Evolutionary conservation across 2,888 invertebrate species (phyloP).

Genomic region (Epistrophe eligans): DNA sequence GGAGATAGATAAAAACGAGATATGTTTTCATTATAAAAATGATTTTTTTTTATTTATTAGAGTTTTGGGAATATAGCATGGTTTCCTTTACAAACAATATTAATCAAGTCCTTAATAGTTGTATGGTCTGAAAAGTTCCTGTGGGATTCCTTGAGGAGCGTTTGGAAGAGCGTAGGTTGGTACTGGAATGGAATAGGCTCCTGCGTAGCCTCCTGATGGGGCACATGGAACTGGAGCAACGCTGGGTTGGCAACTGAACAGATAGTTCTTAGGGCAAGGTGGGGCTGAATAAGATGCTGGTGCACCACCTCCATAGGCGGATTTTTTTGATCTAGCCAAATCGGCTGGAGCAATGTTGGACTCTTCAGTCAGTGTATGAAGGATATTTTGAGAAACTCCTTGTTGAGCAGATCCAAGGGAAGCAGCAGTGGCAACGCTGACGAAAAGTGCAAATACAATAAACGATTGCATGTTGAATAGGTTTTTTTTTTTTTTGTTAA

Average conservation of each 20-base stretch:
- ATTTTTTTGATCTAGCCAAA: constrained; percentile 78
- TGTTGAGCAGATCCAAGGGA: constrained; percentile 44
- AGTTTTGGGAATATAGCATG: neutral
- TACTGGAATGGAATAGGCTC: constrained; percentile 80
- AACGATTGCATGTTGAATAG: constrained; percentile 52
- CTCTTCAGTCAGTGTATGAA: constrained; percentile 55
- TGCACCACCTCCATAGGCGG: constrained; percentile 78
- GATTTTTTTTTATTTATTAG: constrained; percentile 4
- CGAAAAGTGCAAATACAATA: constrained; percentile 30
- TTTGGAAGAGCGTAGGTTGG: constrained; percentile 79
- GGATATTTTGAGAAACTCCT: constrained; percentile 42
- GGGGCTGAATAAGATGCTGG: constrained; percentile 41
- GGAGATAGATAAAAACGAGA: neutral
- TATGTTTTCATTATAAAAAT: neutral
- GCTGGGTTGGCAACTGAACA: constrained; percentile 80
- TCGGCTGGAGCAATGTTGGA: constrained; percentile 43
- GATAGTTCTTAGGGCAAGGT: constrained; percentile 81
- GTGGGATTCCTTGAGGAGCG: constrained; percentile 72
- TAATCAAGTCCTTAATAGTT: constrained; percentile 71
- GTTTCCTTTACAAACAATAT: neutral
- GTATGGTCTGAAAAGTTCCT: constrained; percentile 77
- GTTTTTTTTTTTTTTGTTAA: neutral
- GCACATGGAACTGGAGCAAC: constrained; percentile 80
- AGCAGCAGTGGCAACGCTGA: constrained; percentile 44
- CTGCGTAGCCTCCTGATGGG: constrained; percentile 77